These are phyloP conservation scores for Micrasema longulum DNA, from an alignment of 1,140 invertebrate species.

Conservation along the genomic window DNA sequence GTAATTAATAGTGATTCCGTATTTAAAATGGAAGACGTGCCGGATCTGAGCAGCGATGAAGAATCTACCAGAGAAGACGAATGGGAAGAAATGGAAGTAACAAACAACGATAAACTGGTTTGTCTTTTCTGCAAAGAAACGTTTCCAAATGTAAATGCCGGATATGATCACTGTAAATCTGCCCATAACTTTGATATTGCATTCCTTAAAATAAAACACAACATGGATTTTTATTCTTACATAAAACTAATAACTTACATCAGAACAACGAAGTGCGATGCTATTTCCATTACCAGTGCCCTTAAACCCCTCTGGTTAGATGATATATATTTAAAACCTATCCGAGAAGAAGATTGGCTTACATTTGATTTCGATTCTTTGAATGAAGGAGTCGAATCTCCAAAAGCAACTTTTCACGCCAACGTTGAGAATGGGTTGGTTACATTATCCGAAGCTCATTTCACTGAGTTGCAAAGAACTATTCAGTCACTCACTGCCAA, in stretches of 20 bases:
- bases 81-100: constrained; percentile 67
- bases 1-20: constrained; percentile 1
- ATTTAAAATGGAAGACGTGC: constrained; percentile 61
- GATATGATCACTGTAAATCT: constrained; percentile 69
- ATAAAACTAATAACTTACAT: constrained; percentile 93
- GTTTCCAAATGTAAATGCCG: constrained; percentile 67
- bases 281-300: constrained; percentile 69
- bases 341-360: constrained; percentile 84
- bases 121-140: constrained; percentile 72
- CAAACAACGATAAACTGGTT: constrained; percentile 58
- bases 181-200: constrained; percentile 80
- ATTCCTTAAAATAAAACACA: constrained; percentile 75
- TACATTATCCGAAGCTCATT: constrained; percentile 73
- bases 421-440: constrained; percentile 73
- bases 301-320: constrained; percentile 74
- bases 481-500: constrained; percentile 70
- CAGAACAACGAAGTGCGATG: constrained; percentile 72
- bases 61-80: constrained; percentile 58
- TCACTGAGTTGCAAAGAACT: constrained; percentile 72
- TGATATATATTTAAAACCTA: constrained; percentile 84
- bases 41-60: constrained; percentile 62
- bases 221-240: constrained; percentile 86
- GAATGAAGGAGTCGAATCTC: constrained; percentile 51
- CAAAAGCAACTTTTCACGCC: constrained; percentile 66
- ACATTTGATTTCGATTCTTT: constrained; percentile 76